Percentiles rank a stretch among this genome's conserved stretches.
phyloP scores from a whole-genome alignment of 2,113 vertebrate genomes.

The Takifugu bimaculatus region DNA sequence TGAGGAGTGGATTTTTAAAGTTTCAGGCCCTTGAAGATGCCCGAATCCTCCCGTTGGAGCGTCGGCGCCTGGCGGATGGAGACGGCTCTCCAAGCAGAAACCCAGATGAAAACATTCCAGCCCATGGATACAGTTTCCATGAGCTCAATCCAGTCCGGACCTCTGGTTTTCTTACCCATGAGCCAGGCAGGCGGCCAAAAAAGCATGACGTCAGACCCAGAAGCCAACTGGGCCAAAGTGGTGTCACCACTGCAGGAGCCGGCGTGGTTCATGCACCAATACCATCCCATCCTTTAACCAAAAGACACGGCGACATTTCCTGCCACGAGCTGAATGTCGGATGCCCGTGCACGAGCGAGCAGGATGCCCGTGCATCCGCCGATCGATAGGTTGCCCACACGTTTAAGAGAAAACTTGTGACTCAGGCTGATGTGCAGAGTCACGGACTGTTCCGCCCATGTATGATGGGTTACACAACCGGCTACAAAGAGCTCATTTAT shows the following conservation, averaged over 20 bases:
- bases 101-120: conserved; percentile 2
- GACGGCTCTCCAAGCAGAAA: not conserved
- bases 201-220: too few species aligned
- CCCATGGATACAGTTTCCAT: conserved; percentile 5
- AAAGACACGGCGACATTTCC: not conserved
- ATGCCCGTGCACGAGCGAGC: conserved; percentile 11
- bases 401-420: conserved; percentile 9
- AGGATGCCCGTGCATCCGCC: conserved; percentile 18
- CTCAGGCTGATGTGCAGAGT: conserved; percentile 2
- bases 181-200: not conserved
- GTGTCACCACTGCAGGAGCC: not conserved
- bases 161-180: not conserved
- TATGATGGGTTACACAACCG: not conserved
- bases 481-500: too few species aligned
- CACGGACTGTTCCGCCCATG: not conserved
- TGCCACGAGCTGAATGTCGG: not conserved
- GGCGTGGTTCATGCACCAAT: not conserved
- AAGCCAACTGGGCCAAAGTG: conserved; percentile 6
- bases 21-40: conserved; percentile 1
- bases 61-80: not conserved
- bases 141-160: not conserved
- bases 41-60: conserved; percentile 4
- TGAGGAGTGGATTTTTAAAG: too few species aligned
- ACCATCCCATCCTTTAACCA: not conserved
- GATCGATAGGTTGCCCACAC: conserved; percentile 12